Evolutionary conservation across 2,113 vertebrate species (phyloP), one percentile per base, ranked within the genome.

Genomic region (Amazona vittata): DNA sequence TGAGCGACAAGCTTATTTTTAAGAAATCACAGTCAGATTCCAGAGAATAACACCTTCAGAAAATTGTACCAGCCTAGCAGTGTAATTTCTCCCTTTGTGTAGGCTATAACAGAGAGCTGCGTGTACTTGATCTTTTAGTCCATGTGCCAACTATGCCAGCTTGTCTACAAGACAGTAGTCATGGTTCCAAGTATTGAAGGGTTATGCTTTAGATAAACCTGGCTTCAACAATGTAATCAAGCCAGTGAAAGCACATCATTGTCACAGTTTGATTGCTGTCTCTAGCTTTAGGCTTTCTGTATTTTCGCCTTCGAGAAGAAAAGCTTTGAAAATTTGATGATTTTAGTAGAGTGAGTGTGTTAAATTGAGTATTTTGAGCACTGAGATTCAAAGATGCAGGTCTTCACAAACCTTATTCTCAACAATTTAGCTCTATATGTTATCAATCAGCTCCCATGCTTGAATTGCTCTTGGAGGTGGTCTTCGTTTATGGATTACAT

Each of bases 1-100:
- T 11, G 53, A 89, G 81, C 67, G 85, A 79, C 74, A 94, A 64
- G 74, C 74, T 91, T 94, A 89, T 95, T 96, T 97, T 96, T 93
- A 89, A 96, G 92, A 91, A 85, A 70, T 83, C 86, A 46, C 73
- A 95, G 83, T 95, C 62, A 91, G 35, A 93, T 94, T 89, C 89
- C 15, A 16, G 41, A 80, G 83, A 94, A 94, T 79, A 92, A 90
- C 89, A 92, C 95, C 83, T 94, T 92, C 93, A 85, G 83, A 94
- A 91, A 94, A 85, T 67, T 93, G 29, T 86, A 70, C 44, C 53
- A 55, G 93, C 69, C 81, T 95, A 83, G 52, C 81, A 20, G 12
- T 93, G 70, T 35, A 79, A 6, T 89, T 82, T 91, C 86, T 86
- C 60, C n/a, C 9, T 75, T 89, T 73, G 62, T 94, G 89, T 76